Conservation (phyloP, 1,140 invertebrate species). For the Drosophila sp. region DNA sequence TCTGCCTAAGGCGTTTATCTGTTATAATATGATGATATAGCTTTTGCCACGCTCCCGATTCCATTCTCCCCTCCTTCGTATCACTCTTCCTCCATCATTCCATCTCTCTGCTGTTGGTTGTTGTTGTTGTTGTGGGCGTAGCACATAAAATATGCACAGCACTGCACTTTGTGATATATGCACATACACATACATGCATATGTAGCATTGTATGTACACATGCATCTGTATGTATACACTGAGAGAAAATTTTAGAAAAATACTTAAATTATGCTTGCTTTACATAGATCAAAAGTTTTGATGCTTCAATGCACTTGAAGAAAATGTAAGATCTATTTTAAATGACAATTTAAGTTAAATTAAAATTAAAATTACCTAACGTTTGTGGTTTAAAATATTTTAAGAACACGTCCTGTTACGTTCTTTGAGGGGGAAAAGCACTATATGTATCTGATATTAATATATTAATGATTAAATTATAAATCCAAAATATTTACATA, state of each 20-base stretch:
- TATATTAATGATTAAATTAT: too few relatives aligned
- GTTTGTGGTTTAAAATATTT: too few relatives aligned
- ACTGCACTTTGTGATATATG: slow-evolving; percentile 50
- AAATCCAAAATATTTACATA: too few relatives aligned
- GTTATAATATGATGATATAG: slow-evolving; percentile 70
- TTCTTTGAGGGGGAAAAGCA: too few relatives aligned
- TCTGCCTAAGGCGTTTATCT: slow-evolving; percentile 76
- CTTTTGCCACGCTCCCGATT: slow-evolving; percentile 25
- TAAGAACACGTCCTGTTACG: too few relatives aligned
- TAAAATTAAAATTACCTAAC: too few relatives aligned
- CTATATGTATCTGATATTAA: too few relatives aligned
- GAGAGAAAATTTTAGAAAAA: slow-evolving; percentile 42
- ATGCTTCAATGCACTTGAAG: too few relatives aligned
- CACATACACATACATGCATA: too few relatives aligned
- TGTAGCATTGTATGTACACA: slow-evolving; percentile 20
- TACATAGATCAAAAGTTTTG: too few relatives aligned
- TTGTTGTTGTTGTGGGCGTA: slow-evolving; percentile 31
- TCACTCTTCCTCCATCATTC: not conserved
- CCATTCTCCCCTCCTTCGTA: not conserved
- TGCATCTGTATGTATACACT: slow-evolving; percentile 5
- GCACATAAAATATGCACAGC: slow-evolving; percentile 50
- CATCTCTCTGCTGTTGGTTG: not conserved
- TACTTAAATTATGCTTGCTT: slow-evolving; percentile 28
- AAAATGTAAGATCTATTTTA: too few relatives aligned
- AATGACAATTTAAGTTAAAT: too few relatives aligned